phyloP scores from a whole-genome alignment of 2,797 vertebrate species.

The Onychomys arenicola region DNA sequence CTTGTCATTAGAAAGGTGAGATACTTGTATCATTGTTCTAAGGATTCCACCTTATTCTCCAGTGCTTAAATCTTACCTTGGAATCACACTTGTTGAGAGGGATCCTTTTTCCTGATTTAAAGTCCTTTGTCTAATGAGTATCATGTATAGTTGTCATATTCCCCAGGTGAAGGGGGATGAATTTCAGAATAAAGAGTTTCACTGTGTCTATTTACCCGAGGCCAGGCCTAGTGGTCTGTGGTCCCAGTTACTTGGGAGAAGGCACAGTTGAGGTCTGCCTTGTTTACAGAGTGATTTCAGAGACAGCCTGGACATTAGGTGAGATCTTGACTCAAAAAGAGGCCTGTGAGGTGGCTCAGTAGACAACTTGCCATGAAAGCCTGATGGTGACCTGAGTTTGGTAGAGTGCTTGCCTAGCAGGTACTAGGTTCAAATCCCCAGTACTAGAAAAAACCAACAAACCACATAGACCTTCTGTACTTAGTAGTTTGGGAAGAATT shows the following conservation, averaged over 20 bases:
- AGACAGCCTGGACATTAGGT: neutral
- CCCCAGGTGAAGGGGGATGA: neutral
- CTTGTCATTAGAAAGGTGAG: neutral
- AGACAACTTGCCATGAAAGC: neutral
- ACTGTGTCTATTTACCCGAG: neutral
- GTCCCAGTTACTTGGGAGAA: neutral
- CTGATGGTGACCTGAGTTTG: neutral
- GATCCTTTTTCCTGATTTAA: neutral
- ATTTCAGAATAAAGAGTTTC: slow-evolving; percentile 47
- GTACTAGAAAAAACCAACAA: neutral
- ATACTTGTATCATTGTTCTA: neutral
- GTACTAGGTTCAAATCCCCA: neutral
- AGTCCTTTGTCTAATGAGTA: slow-evolving; percentile 10
- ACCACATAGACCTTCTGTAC: neutral
- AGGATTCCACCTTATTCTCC: neutral
- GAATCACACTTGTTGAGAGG: neutral
- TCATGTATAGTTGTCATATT: slow-evolving; percentile 13
- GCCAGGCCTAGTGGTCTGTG: neutral
- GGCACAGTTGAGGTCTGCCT: neutral
- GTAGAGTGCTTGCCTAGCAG: neutral
- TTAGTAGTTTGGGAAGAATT: neutral
- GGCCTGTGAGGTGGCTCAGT: neutral
- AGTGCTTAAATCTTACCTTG: neutral
- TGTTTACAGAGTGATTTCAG: neutral
- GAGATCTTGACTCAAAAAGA: neutral